A percentile compares a stretch with the other conserved stretches of the same genome.
phyloP scores from a whole-genome alignment of 1,140 invertebrate genomes.

The Pachypsylla venusta region DNA sequence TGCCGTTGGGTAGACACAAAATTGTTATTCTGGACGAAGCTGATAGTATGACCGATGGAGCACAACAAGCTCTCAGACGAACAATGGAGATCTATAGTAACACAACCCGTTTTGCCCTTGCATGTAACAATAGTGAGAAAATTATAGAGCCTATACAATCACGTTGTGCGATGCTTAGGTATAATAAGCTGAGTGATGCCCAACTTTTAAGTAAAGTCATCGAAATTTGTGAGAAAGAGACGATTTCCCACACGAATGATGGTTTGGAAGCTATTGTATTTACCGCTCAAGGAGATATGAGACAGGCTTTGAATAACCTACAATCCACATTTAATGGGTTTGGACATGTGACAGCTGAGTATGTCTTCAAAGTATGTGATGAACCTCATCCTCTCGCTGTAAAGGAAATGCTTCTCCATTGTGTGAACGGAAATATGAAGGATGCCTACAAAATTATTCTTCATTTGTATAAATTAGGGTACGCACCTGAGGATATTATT shows the following conservation, averaged over 20 bases:
- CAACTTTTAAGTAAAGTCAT: constrained; percentile 70
- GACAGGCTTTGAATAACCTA: constrained; percentile 93
- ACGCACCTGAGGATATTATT: constrained; percentile 92
- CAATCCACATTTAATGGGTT: constrained; percentile 96
- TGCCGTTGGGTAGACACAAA: constrained; percentile 84
- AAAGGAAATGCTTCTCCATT: constrained; percentile 80
- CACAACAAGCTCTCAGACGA: constrained; percentile 88
- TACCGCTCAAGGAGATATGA: constrained; percentile 97
- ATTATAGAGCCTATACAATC: constrained; percentile 99
- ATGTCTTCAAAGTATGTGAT: constrained; percentile 99
- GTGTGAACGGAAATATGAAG: constrained; percentile 63
- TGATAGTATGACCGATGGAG: constrained; percentile 96
- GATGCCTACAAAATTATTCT: constrained; percentile 77
- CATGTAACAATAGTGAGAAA: constrained; percentile 97
- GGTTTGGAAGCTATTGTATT: constrained; percentile 94
- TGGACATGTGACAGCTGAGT: constrained; percentile 74
- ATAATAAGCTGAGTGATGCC: constrained; percentile 76
- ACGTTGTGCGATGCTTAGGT: constrained; percentile 92
- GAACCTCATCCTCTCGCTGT: constrained; percentile 94
- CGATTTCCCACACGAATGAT: constrained; percentile 76
- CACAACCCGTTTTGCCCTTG: constrained; percentile 94
- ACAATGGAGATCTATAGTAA: constrained; percentile 98
- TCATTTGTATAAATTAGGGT: constrained; percentile 82
- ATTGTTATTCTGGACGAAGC: constrained; percentile 98
- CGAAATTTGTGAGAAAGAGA: constrained; percentile 57